A percentile compares a stretch with the other conserved stretches of the same genome.
Evolutionary conservation across 2,888 invertebrate genomes (phyloP).

Genomic region (Steinernema carpocapsae): DNA sequence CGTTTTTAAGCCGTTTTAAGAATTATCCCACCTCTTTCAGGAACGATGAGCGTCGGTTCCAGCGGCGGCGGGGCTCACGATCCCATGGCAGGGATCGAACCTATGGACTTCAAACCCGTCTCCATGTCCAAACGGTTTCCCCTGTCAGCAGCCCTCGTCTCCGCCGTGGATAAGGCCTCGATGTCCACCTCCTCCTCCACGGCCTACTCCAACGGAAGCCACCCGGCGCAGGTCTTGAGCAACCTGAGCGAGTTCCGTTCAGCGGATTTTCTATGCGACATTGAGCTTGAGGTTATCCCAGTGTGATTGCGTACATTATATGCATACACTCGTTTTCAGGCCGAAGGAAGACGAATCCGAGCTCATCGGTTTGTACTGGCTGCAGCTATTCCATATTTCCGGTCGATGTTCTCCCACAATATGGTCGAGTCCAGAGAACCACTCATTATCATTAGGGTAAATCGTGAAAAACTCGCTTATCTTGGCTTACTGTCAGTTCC

Average conservation of each 20-base stretch:
- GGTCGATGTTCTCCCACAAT: slow-evolving; percentile 71
- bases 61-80: slow-evolving; percentile 16
- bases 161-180: slow-evolving; percentile 30
- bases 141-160: slow-evolving; percentile 1
- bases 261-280: slow-evolving; percentile 53
- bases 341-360: slow-evolving; percentile 48
- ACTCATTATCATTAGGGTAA: slow-evolving; percentile 44
- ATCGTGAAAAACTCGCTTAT: slow-evolving; percentile 36
- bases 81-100: slow-evolving; percentile 8
- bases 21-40: background rate
- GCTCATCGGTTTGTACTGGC: slow-evolving; percentile 71
- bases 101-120: slow-evolving; percentile 29
- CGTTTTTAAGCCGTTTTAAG: background rate
- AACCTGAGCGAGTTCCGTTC: slow-evolving; percentile 44
- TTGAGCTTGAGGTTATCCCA: slow-evolving; percentile 54
- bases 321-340: slow-evolving; percentile 39
- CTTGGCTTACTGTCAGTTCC: slow-evolving; percentile 48
- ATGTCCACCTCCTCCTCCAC: background rate
- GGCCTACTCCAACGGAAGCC: slow-evolving; percentile 11
- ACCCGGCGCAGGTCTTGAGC: slow-evolving; percentile 20
- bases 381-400: slow-evolving; percentile 71
- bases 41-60: slow-evolving; percentile 25
- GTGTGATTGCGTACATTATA: background rate
- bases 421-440: slow-evolving; percentile 63
- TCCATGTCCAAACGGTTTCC: slow-evolving; percentile 31